Conservation (phyloP, 2,797 vertebrate species). For the Melanotaenia pygmaea region DNA sequence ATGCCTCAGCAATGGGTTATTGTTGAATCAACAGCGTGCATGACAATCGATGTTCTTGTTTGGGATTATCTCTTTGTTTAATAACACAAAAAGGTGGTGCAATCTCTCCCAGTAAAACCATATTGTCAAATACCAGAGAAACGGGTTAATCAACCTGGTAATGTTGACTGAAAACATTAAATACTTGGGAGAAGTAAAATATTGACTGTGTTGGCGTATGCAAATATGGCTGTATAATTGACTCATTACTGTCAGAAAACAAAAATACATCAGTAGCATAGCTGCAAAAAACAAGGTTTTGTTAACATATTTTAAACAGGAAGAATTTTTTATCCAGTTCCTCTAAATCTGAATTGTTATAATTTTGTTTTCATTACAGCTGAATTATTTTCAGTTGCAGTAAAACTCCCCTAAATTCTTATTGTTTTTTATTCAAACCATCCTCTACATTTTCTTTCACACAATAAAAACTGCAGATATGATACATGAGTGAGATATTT, state of each 20-base stretch:
- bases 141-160: constrained; percentile 1
- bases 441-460: neutral
- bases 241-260: neutral
- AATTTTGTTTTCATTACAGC: neutral
- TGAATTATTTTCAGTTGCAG: neutral
- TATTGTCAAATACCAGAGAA: neutral
- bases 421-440: neutral
- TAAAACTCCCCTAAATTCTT: neutral
- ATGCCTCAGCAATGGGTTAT: constrained; percentile 11
- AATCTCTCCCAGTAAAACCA: constrained; percentile 21
- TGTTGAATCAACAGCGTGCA: constrained; percentile 17
- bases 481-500: neutral
- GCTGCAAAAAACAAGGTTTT: no score
- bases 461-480: neutral
- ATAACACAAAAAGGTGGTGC: constrained; percentile 16
- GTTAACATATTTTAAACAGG: no score
- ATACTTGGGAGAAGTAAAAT: neutral
- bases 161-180: constrained; percentile 10
- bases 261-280: no score
- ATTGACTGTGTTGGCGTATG: neutral
- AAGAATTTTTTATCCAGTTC: neutral
- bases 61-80: constrained; percentile 43
- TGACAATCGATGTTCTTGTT: constrained; percentile 38
- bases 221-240: neutral
- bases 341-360: neutral